These are phyloP conservation scores for Epinephelus fuscoguttatus DNA, from an alignment of 2,113 vertebrate genomes.

Conservation along the genomic window DNA sequence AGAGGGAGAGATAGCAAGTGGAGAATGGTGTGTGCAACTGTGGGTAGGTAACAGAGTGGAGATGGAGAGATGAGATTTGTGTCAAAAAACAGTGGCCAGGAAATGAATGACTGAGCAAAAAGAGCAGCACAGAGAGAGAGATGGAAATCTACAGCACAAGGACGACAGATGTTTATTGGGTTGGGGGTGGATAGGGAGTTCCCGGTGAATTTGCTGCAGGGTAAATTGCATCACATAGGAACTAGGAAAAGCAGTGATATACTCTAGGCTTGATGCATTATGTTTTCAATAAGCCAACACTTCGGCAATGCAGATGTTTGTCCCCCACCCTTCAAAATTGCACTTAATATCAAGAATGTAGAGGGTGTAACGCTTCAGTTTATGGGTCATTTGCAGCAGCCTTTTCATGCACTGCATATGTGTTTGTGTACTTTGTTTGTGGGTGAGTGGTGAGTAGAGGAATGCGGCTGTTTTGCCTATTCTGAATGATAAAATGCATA, in stretches of 20 bases:
- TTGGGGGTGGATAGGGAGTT: not conserved
- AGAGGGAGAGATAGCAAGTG: constrained; percentile 10
- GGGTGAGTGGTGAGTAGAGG: not conserved
- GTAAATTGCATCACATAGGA: not conserved
- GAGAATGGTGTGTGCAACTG: constrained; percentile 12
- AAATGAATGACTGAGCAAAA: constrained; percentile 28
- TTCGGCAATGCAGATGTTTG: not conserved
- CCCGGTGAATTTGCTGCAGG: not conserved
- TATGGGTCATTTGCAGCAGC: not conserved
- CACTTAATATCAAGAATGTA: not conserved
- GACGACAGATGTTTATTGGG: not conserved
- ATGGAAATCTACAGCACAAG: constrained; percentile 18
- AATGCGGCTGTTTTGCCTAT: not conserved
- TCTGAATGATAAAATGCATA: too few relatives aligned
- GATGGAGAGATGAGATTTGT: constrained; percentile 34
- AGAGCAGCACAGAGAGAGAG: not conserved
- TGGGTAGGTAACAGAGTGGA: constrained; percentile 21
- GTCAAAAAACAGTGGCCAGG: constrained; percentile 14
- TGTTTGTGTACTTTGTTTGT: not conserved
- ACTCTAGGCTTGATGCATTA: not conserved
- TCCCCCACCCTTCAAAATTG: not conserved
- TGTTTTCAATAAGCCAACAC: constrained; percentile 20
- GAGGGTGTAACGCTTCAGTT: not conserved
- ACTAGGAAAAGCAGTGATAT: not conserved
- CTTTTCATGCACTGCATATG: not conserved